These are phyloP conservation scores for Acanthopagrus latus DNA, from an alignment of 2,797 vertebrate species.

Conservation along the genomic window DNA sequence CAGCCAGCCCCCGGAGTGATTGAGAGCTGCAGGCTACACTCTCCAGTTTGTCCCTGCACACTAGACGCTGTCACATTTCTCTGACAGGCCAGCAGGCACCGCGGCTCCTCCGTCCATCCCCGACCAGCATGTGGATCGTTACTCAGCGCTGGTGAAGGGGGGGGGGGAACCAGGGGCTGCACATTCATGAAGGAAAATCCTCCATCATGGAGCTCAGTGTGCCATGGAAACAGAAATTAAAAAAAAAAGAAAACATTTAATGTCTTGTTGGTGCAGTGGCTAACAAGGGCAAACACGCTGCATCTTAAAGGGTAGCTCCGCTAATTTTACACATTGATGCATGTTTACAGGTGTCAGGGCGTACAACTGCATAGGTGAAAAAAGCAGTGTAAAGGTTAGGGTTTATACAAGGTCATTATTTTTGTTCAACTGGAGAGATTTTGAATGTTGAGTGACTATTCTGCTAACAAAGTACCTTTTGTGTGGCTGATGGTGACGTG, in stretches of 20 bases:
- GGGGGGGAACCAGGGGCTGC: constrained; percentile 42
- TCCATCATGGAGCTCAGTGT: constrained; percentile 15
- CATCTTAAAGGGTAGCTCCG: no score
- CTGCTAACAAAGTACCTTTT: no score
- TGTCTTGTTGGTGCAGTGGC: background rate
- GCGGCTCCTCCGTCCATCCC: constrained; percentile 66
- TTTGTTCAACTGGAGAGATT: no score
- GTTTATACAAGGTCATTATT: no score
- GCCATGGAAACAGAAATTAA: constrained; percentile 26
- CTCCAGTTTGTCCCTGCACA: constrained; percentile 75
- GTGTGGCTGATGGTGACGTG: no score
- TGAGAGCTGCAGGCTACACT: constrained; percentile 73
- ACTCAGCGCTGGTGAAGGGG: constrained; percentile 54
- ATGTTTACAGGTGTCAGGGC: no score
- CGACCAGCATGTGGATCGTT: constrained; percentile 72
- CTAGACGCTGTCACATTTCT: constrained; percentile 79
- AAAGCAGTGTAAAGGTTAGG: no score
- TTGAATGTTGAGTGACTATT: no score
- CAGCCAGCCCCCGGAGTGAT: constrained; percentile 72
- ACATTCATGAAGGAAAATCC: constrained; percentile 31
- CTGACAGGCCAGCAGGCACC: constrained; percentile 82
- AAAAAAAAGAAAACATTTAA: constrained; percentile 31
- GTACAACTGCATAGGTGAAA: no score
- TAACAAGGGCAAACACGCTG: no score
- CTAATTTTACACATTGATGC: no score